These are phyloP conservation scores for Spea bombifrons DNA, from an alignment of 2,113 vertebrate genomes.

Conservation along the genomic window DNA sequence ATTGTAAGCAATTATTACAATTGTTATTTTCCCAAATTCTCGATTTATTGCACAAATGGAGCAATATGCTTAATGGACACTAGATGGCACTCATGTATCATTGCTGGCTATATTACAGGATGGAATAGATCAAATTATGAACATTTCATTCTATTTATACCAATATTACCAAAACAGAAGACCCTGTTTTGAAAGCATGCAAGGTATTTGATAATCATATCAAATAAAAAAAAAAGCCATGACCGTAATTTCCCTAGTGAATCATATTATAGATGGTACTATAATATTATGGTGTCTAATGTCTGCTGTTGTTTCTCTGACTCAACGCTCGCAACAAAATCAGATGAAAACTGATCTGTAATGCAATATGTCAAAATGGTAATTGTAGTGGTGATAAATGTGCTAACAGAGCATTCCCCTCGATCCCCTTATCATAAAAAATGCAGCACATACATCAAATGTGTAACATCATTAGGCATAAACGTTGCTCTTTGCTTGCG, in stretches of 20 bases:
- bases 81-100: conserved; percentile 21
- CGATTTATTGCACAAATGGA: not conserved
- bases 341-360: conserved; percentile 13
- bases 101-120: not conserved
- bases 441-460: not conserved
- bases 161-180: not conserved
- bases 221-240: not conserved
- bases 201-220: not conserved
- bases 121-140: too few relatives aligned
- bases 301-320: not conserved
- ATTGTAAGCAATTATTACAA: too few relatives aligned
- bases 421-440: not conserved
- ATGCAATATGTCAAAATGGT: conserved; percentile 15
- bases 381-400: conserved; percentile 13
- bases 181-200: not conserved
- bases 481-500: not conserved
- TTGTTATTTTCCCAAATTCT: too few relatives aligned
- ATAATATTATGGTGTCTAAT: not conserved
- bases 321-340: not conserved
- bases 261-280: not conserved
- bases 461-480: not conserved
- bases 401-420: not conserved
- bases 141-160: not conserved
- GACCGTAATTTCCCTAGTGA: conserved; percentile 1
- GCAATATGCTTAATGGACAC: conserved; percentile 2